Percentiles rank a stretch among this genome's conserved stretches.
These are phyloP conservation scores for Phrynosoma blainvillii DNA, from an alignment of 2,113 vertebrate species.

Conservation along the genomic window DNA sequence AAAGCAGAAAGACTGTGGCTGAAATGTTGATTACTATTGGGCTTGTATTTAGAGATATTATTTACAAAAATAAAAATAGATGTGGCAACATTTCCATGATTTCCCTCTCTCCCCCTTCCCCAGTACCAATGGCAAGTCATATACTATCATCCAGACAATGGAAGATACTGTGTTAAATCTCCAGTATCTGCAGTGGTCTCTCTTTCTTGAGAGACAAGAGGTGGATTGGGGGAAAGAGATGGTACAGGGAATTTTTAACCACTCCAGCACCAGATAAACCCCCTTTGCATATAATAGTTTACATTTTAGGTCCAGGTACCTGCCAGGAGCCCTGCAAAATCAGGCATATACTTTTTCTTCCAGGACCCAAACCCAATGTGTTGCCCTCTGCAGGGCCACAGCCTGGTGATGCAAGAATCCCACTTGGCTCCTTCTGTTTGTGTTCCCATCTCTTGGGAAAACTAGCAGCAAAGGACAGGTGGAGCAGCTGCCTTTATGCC, in stretches of 20 bases:
- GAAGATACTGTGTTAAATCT: neutral
- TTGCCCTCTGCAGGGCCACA: neutral
- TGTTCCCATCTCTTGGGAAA: neutral
- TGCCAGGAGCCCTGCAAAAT: slow-evolving; percentile 9
- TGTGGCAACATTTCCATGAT: neutral
- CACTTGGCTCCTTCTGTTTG: neutral
- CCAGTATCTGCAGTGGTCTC: slow-evolving; percentile 11
- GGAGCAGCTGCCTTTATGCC: neutral
- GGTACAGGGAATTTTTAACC: slow-evolving; percentile 8
- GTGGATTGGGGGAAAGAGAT: neutral
- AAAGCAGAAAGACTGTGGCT: slow-evolving; percentile 9
- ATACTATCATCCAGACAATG: neutral
- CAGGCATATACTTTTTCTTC: neutral
- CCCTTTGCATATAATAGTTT: neutral
- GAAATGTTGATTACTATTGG: slow-evolving; percentile 33
- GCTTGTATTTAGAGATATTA: slow-evolving; percentile 48
- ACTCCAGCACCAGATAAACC: slow-evolving; percentile 15
- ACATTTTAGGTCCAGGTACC: neutral
- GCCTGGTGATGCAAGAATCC: neutral
- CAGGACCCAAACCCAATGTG: slow-evolving; percentile 1
- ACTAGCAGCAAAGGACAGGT: neutral
- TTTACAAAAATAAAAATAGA: slow-evolving; percentile 49
- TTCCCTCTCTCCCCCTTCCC: too few species aligned
- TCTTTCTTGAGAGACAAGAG: slow-evolving; percentile 3
- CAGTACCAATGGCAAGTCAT: neutral